Percentiles rank a stretch among this genome's conserved stretches.
phyloP scores from a whole-genome alignment of 2,888 invertebrate species.

The Drosophila percnosoma region DNA sequence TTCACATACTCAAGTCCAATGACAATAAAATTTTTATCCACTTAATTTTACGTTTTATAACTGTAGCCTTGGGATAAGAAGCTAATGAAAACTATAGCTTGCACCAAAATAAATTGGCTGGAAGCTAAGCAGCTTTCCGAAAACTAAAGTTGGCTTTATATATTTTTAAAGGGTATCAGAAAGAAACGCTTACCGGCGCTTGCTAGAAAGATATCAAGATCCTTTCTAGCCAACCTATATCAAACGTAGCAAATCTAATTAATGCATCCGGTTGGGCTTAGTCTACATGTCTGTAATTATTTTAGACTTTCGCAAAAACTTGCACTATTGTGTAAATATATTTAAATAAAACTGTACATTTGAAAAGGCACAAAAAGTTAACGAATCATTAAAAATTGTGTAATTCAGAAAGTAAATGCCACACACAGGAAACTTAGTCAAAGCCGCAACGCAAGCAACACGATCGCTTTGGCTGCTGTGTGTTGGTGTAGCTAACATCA shows the following conservation, averaged over 20 bases:
- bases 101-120: not conserved
- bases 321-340: not conserved
- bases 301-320: not conserved
- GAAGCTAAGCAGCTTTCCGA: not conserved
- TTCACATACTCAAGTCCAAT: not conserved
- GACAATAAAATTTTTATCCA: constrained; percentile 1
- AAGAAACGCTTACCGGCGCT: not conserved
- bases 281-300: not conserved
- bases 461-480: constrained; percentile 3
- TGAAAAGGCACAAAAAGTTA: not conserved
- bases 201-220: not conserved
- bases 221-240: not conserved
- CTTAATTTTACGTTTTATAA: constrained; percentile 9
- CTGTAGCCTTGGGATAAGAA: not conserved
- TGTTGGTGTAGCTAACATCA: constrained; percentile 51
- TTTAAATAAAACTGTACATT: not conserved
- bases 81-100: constrained; percentile 5
- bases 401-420: not conserved
- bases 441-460: not conserved
- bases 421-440: not conserved
- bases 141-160: not conserved
- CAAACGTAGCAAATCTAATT: not conserved
- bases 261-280: not conserved
- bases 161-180: not conserved
- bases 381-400: not conserved